These are phyloP conservation scores for Rhinogobius similis DNA, from an alignment of 2,113 vertebrate genomes.

Conservation along the genomic window DNA sequence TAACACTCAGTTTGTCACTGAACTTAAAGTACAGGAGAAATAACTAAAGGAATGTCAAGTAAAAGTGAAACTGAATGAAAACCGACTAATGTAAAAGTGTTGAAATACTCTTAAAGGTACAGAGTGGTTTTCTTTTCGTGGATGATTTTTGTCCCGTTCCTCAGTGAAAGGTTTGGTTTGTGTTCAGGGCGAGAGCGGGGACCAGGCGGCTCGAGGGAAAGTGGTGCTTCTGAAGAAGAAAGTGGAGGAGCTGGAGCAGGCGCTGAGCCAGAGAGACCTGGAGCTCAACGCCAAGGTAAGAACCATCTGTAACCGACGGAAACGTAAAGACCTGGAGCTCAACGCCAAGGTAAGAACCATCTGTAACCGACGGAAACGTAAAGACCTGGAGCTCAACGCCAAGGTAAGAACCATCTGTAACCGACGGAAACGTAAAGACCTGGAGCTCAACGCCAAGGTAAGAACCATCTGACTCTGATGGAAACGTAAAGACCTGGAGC, in stretches of 20 bases:
- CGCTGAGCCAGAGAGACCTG: conserved; percentile 76
- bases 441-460: conserved; percentile 81
- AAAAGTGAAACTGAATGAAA: too few relatives aligned
- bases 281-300: conserved; percentile 80
- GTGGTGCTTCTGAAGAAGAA: conserved; percentile 85
- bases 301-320: conserved; percentile 76
- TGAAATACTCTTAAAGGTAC: too few relatives aligned
- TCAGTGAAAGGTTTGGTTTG: conserved; percentile 21
- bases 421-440: conserved; percentile 74
- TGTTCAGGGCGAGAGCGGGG: conserved; percentile 75
- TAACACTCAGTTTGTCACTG: too few relatives aligned
- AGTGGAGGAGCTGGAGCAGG: conserved; percentile 85
- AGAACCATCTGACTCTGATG: too few relatives aligned
- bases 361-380: too few relatives aligned
- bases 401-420: conserved; percentile 65
- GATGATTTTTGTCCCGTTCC: too few relatives aligned
- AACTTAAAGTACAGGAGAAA: too few relatives aligned
- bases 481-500: too few relatives aligned
- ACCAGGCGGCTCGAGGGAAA: conserved; percentile 86
- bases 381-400: too few relatives aligned
- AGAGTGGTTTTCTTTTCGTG: too few relatives aligned
- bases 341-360: conserved; percentile 75
- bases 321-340: conserved; percentile 77
- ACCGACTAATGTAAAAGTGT: too few relatives aligned
- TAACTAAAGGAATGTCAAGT: too few relatives aligned